A percentile compares a stretch with the other conserved stretches of the same genome.
Conservation (phyloP, 2,113 vertebrate species). For the Oryzias melastigma region DNA sequence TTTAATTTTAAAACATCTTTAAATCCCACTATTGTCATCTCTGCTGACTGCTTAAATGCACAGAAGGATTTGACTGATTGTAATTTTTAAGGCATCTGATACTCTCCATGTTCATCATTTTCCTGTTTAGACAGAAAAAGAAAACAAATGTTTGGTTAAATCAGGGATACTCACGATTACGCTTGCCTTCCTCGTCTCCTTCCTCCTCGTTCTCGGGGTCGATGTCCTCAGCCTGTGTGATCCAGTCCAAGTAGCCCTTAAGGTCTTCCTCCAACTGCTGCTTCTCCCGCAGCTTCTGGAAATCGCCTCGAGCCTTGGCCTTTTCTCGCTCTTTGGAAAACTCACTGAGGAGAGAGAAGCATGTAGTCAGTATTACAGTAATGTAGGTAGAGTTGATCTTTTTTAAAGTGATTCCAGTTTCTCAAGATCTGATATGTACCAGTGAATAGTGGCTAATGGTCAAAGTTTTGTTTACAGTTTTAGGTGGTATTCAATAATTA, state of each 20-base stretch:
- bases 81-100: not conserved
- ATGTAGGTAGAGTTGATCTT: not conserved
- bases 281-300: slow-evolving; percentile 96
- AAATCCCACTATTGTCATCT: too few relatives aligned
- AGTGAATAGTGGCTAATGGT: too few relatives aligned
- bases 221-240: slow-evolving; percentile 97
- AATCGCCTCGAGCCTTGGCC: slow-evolving; percentile 95
- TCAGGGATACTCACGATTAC: slow-evolving; percentile 85
- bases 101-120: not conserved
- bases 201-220: slow-evolving; percentile 96
- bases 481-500: too few relatives aligned
- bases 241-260: slow-evolving; percentile 98
- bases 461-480: too few relatives aligned
- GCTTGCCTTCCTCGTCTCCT: slow-evolving; percentile 88
- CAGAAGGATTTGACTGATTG: too few relatives aligned
- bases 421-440: too few relatives aligned
- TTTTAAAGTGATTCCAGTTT: too few relatives aligned
- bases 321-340: slow-evolving; percentile 99
- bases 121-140: not conserved
- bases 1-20: too few relatives aligned
- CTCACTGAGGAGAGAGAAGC: slow-evolving; percentile 78
- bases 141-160: not conserved
- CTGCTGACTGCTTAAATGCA: too few relatives aligned
- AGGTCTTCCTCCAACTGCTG: slow-evolving; percentile 97
- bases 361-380: not conserved